Evolutionary conservation across 2,113 vertebrate species (phyloP), one percentile per base, ranked within the genome.

Genomic region (Neogobius melanostomus): DNA sequence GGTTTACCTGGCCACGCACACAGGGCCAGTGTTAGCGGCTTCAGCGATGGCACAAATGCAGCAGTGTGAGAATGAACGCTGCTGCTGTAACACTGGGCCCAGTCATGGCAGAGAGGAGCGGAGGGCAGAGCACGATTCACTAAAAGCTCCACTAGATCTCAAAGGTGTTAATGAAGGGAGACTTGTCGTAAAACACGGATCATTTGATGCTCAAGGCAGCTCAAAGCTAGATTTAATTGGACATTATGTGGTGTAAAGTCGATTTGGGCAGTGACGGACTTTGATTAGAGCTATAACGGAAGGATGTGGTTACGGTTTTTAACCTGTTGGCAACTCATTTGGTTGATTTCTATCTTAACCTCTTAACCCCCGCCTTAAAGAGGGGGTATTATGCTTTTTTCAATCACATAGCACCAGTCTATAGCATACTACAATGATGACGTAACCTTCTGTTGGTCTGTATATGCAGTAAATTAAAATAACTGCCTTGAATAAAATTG

Each of bases 1-100:
- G 74, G 51, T 68, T 69, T 89, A 89, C 87, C 91, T 87, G 86
- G 63, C 52, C 52, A 5, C 46, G 66, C 79, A 92, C 91, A 92
- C 85, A 83, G 85, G 74, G 79, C 61, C 77, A 85, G 83, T 93
- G 89, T 92, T 51, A 46, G 47, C 42, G 21, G 57, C 83, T 75
- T 36, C 28, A 36, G 60, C 81, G 44, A 74, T 66, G 45, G 81
- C 78, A 87, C 80, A 85, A 82, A 74, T 46, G 71, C 72, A 51
- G 75, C 82, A 77, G 83, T 89, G 87, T 83, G 76, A 74, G 72
- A 71, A 68, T 74, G 68, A 68, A 61, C 14, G 56, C 7, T 0
- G 28, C 70, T 9, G 56, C 7, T 0, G 42, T 8, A 77, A 88
- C 84, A 90, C 82, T 85, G 69, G 48, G 42, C 54, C 77, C 77